These are phyloP conservation scores for Akabosia matsudoensis DNA, from an alignment of 1,140 invertebrate genomes.

Conservation along the genomic window DNA sequence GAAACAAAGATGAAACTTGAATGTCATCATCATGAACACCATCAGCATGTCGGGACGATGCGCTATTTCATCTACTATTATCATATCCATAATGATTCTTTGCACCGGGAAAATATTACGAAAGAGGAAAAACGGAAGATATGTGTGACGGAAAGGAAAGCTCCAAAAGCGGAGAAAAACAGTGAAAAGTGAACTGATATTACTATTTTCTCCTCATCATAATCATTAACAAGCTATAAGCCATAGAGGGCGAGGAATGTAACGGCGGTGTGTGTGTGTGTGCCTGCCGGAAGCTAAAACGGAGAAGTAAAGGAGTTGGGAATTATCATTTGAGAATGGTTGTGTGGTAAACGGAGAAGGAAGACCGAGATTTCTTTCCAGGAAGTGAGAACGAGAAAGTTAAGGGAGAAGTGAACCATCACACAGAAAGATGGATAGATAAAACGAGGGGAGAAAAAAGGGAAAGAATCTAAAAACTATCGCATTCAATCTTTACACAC, in stretches of 20 bases:
- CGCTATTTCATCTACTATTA: background rate
- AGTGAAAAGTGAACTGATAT: background rate
- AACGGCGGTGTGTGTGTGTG: background rate
- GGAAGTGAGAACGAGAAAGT: background rate
- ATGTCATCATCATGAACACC: constrained; percentile 15
- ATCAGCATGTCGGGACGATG: background rate
- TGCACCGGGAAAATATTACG: background rate
- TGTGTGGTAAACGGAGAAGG: background rate
- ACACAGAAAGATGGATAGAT: constrained; percentile 1
- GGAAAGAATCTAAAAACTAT: background rate
- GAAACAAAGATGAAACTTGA: background rate
- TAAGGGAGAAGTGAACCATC: background rate
- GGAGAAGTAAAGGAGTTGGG: background rate
- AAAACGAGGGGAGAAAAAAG: background rate
- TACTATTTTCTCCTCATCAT: background rate
- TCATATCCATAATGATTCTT: constrained; percentile 20
- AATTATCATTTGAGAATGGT: no score
- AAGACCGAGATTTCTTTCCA: constrained; percentile 15
- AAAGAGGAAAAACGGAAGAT: background rate
- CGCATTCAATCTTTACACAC: constrained; percentile 16
- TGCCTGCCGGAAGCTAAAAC: constrained; percentile 16
- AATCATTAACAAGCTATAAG: constrained; percentile 9
- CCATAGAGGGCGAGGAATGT: no score
- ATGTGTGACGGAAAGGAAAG: background rate
- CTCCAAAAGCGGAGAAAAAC: background rate